Conservation (phyloP, 2,113 vertebrate genomes). For the Petroica traversi region DNA sequence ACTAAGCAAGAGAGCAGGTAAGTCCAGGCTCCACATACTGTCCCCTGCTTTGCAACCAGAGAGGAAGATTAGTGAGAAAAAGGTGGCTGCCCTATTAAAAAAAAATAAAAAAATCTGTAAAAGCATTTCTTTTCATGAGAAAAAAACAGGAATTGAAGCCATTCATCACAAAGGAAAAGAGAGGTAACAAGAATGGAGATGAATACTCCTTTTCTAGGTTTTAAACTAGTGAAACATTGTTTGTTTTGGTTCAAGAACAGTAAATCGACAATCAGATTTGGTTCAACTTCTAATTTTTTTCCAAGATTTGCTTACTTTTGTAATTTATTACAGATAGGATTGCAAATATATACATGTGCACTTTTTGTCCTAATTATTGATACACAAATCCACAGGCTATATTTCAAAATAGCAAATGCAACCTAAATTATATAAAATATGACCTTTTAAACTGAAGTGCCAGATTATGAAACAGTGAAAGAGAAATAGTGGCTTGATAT, state of each 20-base stretch:
- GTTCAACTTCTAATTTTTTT: not conserved
- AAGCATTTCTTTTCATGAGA: not conserved
- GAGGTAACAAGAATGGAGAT: not conserved
- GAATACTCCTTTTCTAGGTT: not conserved
- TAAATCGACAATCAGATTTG: not conserved
- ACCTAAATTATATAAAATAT: not conserved
- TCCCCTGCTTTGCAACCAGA: not conserved
- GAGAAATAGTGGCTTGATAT: not conserved
- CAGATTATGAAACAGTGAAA: not conserved
- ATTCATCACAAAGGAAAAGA: not conserved
- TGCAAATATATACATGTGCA: not conserved
- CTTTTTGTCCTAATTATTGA: not conserved
- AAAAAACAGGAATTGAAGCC: not conserved
- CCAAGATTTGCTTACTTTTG: not conserved
- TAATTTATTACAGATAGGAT: not conserved
- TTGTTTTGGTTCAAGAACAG: not conserved
- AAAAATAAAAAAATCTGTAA: not conserved
- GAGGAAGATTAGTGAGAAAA: not conserved
- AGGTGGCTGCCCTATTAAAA: not conserved
- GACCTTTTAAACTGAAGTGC: not conserved
- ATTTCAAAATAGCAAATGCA: not conserved
- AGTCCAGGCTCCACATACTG: not conserved
- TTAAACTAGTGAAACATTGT: not conserved
- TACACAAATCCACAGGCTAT: not conserved
- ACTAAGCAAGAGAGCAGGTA: not conserved